Base-by-base conservation (phyloP, 2,113 vertebrate genomes). In the Catagonus wagneri region DNA sequence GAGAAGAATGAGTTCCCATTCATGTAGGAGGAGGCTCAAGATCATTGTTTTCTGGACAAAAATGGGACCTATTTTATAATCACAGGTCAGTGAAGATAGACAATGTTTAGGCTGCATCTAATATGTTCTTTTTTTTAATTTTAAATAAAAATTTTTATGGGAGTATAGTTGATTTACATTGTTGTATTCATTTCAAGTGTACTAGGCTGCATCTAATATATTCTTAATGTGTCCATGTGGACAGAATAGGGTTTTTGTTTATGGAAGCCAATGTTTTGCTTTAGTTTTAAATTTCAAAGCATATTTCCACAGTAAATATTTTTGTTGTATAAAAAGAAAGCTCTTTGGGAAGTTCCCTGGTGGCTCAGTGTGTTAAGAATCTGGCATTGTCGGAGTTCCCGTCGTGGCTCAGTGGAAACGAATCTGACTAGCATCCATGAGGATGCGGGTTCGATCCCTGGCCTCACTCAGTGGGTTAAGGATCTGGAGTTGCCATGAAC, bases 241-340 rank as follows among this genome's bases (percentile, higher is more conserved):
- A 89, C 19, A 34, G 83, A 44, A 17, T 16, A 16, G 7, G 32
- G 20, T 85, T 90, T 95, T 58, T 71, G 80, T 72, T 76, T 36
- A 83, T 20, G 29, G n/a, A 90, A 72, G n/a, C 15, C 23, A 32
- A 74, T 39, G 34, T 44, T 80, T 84, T 65, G 4, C 80, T 96
- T 93, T 50, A 36, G 52, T 52, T 60, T 84, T 91, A 60, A 63
- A 78, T 63, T 84, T 92, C 81, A 56, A 76, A 81, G n/a, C 66
- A 39, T 27, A n/a, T 75, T 63, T 93, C 54, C 14, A 7, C 7
- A 58, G 71, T 34, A 71, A 87, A 85, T 76, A 56, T 90, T 83
- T 87, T 92, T 60, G 71, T 23, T 44, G 29, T 11, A 39, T 25
- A 74, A 83, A 85, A 79, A 91, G 50, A 69, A 86, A 63, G 50